Conservation (phyloP, 2,113 vertebrate species). For the Trochalopteron elliotii region DNA sequence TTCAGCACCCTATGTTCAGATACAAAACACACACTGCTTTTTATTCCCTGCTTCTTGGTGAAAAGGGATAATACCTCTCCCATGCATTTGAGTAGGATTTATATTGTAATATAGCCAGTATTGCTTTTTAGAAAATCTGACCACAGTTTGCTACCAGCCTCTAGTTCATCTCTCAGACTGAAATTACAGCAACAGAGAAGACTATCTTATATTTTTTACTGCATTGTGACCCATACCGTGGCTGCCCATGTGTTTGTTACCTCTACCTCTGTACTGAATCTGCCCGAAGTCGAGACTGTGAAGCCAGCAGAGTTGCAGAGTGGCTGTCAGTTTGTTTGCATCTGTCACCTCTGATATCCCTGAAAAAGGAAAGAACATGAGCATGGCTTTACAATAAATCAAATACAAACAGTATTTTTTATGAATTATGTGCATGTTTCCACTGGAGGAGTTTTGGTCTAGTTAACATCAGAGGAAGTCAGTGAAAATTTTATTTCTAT, state of each 20-base stretch:
- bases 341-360: not conserved
- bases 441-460: not conserved
- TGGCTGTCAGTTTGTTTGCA: not conserved
- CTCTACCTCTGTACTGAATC: not conserved
- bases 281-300: not conserved
- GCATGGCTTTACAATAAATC: not conserved
- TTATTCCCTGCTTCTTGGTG: not conserved
- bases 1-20: not conserved
- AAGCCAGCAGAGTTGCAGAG: not conserved
- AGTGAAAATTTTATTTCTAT: not conserved
- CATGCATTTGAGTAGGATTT: not conserved
- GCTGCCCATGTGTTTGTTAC: not conserved
- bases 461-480: not conserved
- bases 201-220: not conserved
- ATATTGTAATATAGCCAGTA: not conserved
- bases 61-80: not conserved
- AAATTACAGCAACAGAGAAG: not conserved
- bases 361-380: not conserved
- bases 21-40: fast-evolving
- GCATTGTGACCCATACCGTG: not conserved
- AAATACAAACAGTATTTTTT: not conserved
- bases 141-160: not conserved
- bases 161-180: not conserved
- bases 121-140: not conserved
- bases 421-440: not conserved